phyloP scores from a whole-genome alignment of 2,113 vertebrate species.

The Pelodiscus sinensis region DNA sequence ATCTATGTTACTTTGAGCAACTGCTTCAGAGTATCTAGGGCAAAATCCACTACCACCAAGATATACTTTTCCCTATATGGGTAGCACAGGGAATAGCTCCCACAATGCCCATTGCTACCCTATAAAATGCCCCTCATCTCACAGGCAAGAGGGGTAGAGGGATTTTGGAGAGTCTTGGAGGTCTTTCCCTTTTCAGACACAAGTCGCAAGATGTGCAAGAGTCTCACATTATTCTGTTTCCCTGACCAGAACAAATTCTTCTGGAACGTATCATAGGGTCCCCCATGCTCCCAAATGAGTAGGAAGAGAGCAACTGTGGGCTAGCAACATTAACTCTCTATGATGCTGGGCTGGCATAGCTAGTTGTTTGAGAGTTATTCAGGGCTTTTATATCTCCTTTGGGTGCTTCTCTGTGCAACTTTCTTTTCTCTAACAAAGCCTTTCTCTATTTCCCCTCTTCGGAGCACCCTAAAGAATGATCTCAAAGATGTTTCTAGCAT shows the following conservation, averaged over 20 bases:
- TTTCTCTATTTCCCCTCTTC: not conserved
- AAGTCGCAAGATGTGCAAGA: not conserved
- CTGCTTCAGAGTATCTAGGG: not conserved
- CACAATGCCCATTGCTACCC: not conserved
- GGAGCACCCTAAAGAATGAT: not conserved
- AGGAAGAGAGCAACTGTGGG: not conserved
- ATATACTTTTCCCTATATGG: not conserved
- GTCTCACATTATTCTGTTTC: not conserved
- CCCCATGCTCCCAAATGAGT: not conserved
- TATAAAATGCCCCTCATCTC: not conserved
- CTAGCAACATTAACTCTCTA: not conserved
- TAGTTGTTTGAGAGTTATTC: not conserved
- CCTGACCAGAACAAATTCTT: not conserved
- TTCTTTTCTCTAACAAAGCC: not conserved
- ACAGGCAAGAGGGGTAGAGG: not conserved
- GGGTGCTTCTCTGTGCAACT: not conserved
- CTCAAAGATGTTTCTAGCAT: not conserved
- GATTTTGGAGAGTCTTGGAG: not conserved
- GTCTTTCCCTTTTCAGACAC: not conserved
- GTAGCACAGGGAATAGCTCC: not conserved
- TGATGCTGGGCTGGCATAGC: not conserved
- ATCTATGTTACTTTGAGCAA: not conserved
- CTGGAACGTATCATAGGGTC: not conserved
- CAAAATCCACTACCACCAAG: not conserved
- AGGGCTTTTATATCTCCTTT: not conserved